Conservation (phyloP, 1,140 invertebrate species). For the Armadillidium nasatum region DNA sequence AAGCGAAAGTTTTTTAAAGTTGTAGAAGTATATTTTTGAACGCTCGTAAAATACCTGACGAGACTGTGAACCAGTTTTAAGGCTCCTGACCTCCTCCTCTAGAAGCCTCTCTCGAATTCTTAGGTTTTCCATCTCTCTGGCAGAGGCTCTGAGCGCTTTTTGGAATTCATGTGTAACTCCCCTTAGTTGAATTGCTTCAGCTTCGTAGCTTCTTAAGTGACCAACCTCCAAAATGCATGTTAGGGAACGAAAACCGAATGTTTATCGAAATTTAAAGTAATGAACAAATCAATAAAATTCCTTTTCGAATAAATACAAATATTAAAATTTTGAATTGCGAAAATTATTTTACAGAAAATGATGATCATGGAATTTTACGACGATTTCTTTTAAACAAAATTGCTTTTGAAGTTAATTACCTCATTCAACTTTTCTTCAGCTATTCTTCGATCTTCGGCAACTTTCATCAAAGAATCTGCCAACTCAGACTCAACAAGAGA, state of each 20-base stretch:
- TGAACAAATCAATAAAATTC: no score
- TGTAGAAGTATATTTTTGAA: not conserved
- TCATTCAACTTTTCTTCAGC: constrained; percentile 25
- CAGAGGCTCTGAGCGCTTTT: constrained; percentile 54
- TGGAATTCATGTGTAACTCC: constrained; percentile 58
- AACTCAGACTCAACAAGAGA: constrained; percentile 46
- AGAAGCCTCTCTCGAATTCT: constrained; percentile 51
- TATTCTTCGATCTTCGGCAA: constrained; percentile 24
- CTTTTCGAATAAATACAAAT: no score
- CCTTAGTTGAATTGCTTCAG: constrained; percentile 57
- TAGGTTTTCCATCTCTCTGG: constrained; percentile 57
- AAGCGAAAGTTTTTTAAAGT: not conserved
- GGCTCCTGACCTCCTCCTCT: constrained; percentile 27
- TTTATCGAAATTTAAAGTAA: no score
- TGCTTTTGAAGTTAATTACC: constrained; percentile 19
- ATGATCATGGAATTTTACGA: no score
- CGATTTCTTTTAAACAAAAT: no score
- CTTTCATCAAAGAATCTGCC: constrained; percentile 20
- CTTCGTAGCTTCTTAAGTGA: constrained; percentile 56
- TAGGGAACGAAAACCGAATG: no score
- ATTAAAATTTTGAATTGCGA: no score
- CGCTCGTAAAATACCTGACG: constrained; percentile 16
- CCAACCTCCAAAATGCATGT: constrained; percentile 48
- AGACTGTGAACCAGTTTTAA: constrained; percentile 22
- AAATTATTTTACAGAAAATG: no score